Evolutionary conservation across 1,140 invertebrate genomes (phyloP).

Genomic region (Hypsibius dujardini): DNA sequence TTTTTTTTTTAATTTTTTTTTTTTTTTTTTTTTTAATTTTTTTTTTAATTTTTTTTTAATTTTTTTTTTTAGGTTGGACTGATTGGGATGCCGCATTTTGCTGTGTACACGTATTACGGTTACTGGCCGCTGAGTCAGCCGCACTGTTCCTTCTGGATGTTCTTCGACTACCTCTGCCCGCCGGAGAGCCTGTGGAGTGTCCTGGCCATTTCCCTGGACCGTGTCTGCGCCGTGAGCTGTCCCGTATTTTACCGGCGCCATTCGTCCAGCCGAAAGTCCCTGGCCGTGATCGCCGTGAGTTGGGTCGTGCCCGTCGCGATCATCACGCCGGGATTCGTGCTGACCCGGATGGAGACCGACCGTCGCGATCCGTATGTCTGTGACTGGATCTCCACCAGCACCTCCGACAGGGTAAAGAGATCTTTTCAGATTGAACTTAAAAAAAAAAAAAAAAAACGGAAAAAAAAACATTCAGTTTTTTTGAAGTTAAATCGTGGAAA

Average conservation of each 20-base stretch:
- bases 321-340: too few relatives aligned
- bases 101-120: slow-evolving; percentile 26
- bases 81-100: slow-evolving; percentile 29
- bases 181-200: slow-evolving; percentile 30
- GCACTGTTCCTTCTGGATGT: slow-evolving; percentile 30
- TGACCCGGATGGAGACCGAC: too few relatives aligned
- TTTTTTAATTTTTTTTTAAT: too few relatives aligned
- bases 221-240: slow-evolving; percentile 30
- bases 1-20: too few relatives aligned
- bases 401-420: too few relatives aligned
- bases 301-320: slow-evolving; percentile 24
- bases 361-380: too few relatives aligned
- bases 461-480: too few relatives aligned
- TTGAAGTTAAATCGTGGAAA: too few relatives aligned
- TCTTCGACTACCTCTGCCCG: slow-evolving; percentile 30
- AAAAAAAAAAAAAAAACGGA: too few relatives aligned
- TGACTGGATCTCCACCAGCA: too few relatives aligned
- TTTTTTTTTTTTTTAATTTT: too few relatives aligned
- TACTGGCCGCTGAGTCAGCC: slow-evolving; percentile 29
- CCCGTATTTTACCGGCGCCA: slow-evolving; percentile 26
- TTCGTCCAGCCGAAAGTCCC: slow-evolving; percentile 26
- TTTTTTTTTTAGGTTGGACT: background rate
- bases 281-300: slow-evolving; percentile 23
- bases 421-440: too few relatives aligned
- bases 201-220: slow-evolving; percentile 29